Evolutionary conservation across 1,140 invertebrate species (phyloP), one percentile per base, ranked within the genome.

Genomic region (Zaprionus tsacasi): DNA sequence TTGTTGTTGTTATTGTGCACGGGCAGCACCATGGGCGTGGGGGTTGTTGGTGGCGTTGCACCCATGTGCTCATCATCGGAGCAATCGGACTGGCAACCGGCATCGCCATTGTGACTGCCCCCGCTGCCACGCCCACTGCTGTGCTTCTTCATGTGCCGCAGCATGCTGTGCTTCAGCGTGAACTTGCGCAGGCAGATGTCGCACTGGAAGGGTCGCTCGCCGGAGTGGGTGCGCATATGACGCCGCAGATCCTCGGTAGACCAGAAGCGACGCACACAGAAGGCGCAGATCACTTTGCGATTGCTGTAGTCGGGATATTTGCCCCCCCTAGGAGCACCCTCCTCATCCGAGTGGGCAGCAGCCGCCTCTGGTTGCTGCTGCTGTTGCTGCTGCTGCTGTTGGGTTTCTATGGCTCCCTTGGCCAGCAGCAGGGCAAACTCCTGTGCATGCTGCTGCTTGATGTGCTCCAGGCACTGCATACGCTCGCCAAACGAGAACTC

Each of bases 141-240:
- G 83, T 98, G 97, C 90, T 98, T 98, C 92, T 98, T 98, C 52
- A 97, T 94, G 91, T 98, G 97, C 3, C 97, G 94, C 59, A 98
- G 94, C 97, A 98, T 98, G 91, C 96, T 97, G 93, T 98, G 97
- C 82, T 98, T 98, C n/a, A 98, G 93, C 0, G 97, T 98, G 93
- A 98, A 98, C 60, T 96, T 94, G 5, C 97, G 93, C 11, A 95
- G 93, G 87, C 97, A 98, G 11, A 97, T 95, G 81, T 97, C 96
- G 78, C 97, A 97, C 45, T 96, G 91, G 61, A 92, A 92, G 0
- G 94, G 94, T 1, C 96, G 92, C 86, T 97, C 97, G 0, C 96
- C 97, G 0, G 96, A 97, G 85, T 98, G 97, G 0, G 96, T 97
- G 43, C 97, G 93, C 97, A 99, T 98, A 92, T 99, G 98, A 8